phyloP scores from a whole-genome alignment of 92 coral and sea anemone species.

The Palythoa heliodiscus region DNA sequence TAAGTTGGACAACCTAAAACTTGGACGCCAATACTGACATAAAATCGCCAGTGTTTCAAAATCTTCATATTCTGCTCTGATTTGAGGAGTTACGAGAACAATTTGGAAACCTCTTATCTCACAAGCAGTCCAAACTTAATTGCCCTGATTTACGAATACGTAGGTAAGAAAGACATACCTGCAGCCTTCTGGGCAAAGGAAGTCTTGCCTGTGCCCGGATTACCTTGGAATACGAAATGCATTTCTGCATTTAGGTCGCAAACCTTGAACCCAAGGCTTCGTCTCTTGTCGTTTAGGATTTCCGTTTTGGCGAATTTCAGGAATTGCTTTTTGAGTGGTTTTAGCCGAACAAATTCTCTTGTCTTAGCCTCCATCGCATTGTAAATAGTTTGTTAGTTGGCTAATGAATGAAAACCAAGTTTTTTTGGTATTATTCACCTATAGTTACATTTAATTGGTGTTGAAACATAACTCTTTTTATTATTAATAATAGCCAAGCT shows the following conservation, averaged over 20 bases:
- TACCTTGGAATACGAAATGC: slow-evolving; percentile 56
- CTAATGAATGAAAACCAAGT: neutral
- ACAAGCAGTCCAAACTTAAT: too few species aligned
- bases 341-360: slow-evolving; percentile 41
- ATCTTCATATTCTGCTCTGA: neutral
- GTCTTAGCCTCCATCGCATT: slow-evolving; percentile 20
- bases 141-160: neutral
- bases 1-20: neutral
- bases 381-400: neutral
- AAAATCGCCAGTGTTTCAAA: neutral
- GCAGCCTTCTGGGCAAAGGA: slow-evolving; percentile 51
- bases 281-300: slow-evolving; percentile 42
- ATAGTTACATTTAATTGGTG: neutral
- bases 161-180: slow-evolving; percentile 33
- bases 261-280: slow-evolving; percentile 34
- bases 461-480: neutral
- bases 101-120: neutral
- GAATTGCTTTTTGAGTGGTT: slow-evolving; percentile 48
- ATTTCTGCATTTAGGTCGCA: neutral
- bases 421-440: neutral
- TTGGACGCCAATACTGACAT: neutral
- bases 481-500: neutral
- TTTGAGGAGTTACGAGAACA: neutral
- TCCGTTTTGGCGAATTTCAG: slow-evolving; percentile 47
- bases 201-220: slow-evolving; percentile 59